These are phyloP conservation scores for Tragelaphus scriptus DNA, from an alignment of 2,113 vertebrate species.

Conservation along the genomic window DNA sequence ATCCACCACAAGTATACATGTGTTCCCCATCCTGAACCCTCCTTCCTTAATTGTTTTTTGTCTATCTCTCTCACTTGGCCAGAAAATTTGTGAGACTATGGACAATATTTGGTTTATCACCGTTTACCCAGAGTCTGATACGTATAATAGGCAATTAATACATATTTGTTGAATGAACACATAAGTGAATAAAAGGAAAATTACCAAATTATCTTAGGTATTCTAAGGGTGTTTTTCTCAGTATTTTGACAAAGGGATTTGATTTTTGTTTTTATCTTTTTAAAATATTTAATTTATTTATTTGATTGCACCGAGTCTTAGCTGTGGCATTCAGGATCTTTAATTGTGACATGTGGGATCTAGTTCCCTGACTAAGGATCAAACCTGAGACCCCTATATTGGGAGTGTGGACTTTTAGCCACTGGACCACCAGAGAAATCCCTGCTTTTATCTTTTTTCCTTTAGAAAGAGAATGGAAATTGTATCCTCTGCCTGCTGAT, in stretches of 20 bases:
- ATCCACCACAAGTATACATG: too few relatives aligned
- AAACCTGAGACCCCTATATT: neutral
- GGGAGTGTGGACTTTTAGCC: neutral
- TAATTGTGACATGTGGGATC: neutral
- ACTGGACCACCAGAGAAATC: neutral
- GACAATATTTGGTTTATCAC: neutral
- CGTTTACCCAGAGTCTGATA: neutral
- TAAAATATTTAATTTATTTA: neutral
- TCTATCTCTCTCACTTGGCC: neutral
- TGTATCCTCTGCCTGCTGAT: neutral
- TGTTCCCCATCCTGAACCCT: too few relatives aligned
- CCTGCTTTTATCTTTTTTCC: neutral
- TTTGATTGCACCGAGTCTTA: neutral
- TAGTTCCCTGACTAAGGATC: neutral
- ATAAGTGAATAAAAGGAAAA: neutral
- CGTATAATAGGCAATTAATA: neutral
- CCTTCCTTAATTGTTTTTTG: neutral
- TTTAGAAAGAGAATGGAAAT: constrained; percentile 7
- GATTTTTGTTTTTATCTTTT: neutral
- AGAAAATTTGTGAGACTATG: neutral
- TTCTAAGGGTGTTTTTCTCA: neutral
- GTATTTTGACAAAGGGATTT: neutral
- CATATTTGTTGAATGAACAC: neutral
- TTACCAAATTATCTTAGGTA: neutral
- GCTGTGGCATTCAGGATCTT: neutral